phyloP scores from a whole-genome alignment of 35 echinoderm and acorn worm genomes.

The Heliocidaris erythrogramma region DNA sequence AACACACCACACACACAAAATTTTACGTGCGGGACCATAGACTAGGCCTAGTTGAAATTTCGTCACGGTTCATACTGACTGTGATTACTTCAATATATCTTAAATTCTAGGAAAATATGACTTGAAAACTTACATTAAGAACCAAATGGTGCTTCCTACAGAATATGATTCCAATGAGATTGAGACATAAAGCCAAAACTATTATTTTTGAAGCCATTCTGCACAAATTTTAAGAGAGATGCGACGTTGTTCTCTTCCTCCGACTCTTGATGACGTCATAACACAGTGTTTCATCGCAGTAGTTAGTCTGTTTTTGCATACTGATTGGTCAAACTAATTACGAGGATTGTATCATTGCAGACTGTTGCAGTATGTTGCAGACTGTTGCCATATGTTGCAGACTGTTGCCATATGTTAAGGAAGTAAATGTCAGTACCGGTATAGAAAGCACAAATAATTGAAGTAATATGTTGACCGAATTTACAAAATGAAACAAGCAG shows the following conservation, averaged over 20 bases:
- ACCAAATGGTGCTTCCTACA: background rate
- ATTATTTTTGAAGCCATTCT: background rate
- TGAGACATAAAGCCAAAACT: background rate
- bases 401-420: no score
- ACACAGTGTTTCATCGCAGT: no score
- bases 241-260: background rate
- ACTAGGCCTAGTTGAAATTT: background rate
- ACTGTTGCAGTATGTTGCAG: no score
- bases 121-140: background rate
- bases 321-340: no score
- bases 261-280: background rate
- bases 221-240: background rate
- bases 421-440: no score
- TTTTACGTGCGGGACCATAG: background rate
- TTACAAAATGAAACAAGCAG: no score
- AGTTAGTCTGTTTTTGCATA: no score
- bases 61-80: background rate
- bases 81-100: background rate
- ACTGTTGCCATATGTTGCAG: no score
- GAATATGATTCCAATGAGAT: background rate
- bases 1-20: background rate
- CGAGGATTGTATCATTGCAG: no score
- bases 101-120: background rate
- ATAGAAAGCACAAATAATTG: no score
- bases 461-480: no score